phyloP scores from a whole-genome alignment of 2,888 invertebrate genomes.

The Torymus tubicola region DNA sequence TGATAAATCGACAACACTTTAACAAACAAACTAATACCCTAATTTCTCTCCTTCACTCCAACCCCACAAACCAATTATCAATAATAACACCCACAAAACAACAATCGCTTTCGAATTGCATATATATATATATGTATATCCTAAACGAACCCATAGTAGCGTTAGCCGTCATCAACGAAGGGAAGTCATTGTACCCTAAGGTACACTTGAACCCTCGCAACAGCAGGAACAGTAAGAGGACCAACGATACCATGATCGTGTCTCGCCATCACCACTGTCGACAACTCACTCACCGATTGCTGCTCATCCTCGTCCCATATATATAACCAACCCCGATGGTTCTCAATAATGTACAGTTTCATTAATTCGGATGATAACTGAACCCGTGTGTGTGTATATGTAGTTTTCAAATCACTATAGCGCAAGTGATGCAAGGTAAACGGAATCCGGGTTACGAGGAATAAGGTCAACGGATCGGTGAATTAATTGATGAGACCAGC shows the following conservation, averaged over 20 bases:
- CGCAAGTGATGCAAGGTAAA: not conserved
- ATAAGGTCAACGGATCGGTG: constrained; percentile 26
- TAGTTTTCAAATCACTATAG: not conserved
- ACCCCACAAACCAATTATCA: no score
- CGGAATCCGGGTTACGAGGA: constrained; percentile 41
- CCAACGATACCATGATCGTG: constrained; percentile 14
- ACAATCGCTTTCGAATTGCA: no score
- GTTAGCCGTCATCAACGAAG: constrained; percentile 85
- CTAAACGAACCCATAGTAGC: constrained; percentile 83
- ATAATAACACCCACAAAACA: no score
- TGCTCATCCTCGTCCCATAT: not conserved
- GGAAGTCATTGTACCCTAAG: constrained; percentile 79
- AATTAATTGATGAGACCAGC: constrained; percentile 35
- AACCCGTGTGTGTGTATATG: not conserved
- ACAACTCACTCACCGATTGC: not conserved
- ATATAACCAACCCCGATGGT: constrained; percentile 52
- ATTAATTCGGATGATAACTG: constrained; percentile 62
- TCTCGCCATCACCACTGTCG: not conserved
- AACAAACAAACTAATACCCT: no score
- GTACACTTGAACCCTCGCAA: not conserved
- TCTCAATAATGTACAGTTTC: constrained; percentile 65
- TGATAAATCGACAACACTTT: no score
- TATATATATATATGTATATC: no score
- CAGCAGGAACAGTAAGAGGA: not conserved
- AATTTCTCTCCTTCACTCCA: no score